phyloP scores from a whole-genome alignment of 2,888 invertebrate species.

The Cancer borealis region DNA sequence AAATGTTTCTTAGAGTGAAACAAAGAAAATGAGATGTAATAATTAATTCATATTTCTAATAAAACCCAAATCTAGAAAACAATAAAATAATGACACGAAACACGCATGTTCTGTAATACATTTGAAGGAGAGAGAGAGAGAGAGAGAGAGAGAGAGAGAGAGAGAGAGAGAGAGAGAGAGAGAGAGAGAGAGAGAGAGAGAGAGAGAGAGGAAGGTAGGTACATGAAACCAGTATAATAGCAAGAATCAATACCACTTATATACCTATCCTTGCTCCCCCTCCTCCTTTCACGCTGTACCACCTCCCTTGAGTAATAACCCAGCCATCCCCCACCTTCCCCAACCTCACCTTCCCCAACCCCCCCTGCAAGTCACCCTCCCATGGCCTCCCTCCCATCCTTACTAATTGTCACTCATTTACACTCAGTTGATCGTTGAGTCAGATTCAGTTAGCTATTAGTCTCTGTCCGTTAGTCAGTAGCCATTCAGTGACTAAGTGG shows the following conservation, averaged over 20 bases:
- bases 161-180: neutral
- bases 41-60: neutral
- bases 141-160: neutral
- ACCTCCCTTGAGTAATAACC: neutral
- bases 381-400: neutral
- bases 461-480: neutral
- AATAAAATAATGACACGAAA: neutral
- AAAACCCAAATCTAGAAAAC: neutral
- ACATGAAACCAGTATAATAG: neutral
- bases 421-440: neutral
- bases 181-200: neutral
- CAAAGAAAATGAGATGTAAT: neutral
- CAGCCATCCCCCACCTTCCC: neutral
- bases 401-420: neutral
- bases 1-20: neutral
- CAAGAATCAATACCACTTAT: neutral
- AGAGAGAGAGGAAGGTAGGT: neutral
- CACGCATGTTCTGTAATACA: neutral
- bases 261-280: neutral
- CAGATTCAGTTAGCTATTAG: neutral
- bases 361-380: neutral
- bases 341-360: neutral
- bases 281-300: neutral
- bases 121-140: neutral
- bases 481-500: neutral